phyloP scores from a whole-genome alignment of 2,797 vertebrate species.

The Myotis planiceps region DNA sequence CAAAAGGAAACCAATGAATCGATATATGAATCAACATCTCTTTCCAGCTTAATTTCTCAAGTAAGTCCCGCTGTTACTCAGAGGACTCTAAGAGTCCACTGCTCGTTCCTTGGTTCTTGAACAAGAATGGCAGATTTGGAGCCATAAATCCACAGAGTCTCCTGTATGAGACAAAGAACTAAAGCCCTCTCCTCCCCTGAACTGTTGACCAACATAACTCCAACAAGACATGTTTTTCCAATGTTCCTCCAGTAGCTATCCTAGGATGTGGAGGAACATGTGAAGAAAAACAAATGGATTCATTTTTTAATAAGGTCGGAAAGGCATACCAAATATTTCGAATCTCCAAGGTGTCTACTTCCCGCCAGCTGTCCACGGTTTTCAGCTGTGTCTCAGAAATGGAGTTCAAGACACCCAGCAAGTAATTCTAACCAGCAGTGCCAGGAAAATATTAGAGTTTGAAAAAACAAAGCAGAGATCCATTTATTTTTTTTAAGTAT shows the following conservation, averaged over 20 bases:
- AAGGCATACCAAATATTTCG: constrained; percentile 54
- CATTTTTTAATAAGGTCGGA: constrained; percentile 61
- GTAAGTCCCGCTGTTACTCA: neutral
- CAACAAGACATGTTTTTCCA: constrained; percentile 68
- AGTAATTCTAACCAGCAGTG: constrained; percentile 70
- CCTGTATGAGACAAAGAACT: neutral
- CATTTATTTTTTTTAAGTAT: constrained; percentile 62
- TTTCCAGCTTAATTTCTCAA: neutral
- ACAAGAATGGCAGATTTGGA: neutral
- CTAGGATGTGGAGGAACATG: constrained; percentile 54
- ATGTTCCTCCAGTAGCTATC: constrained; percentile 61
- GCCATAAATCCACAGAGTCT: neutral
- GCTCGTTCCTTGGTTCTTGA: neutral
- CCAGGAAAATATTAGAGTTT: constrained; percentile 78
- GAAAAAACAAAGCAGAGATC: constrained; percentile 64
- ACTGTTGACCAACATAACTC: neutral
- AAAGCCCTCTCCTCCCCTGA: neutral
- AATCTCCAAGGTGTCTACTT: constrained; percentile 64
- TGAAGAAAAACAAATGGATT: constrained; percentile 56
- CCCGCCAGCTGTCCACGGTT: constrained; percentile 51
- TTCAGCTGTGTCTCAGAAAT: constrained; percentile 66
- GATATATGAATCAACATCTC: neutral
- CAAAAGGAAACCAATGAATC: neutral
- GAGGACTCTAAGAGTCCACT: neutral
- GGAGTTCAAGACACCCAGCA: constrained; percentile 68